Base-by-base conservation (phyloP, 2,888 invertebrate genomes). In the Scaptomyza cyrtandrae region DNA sequence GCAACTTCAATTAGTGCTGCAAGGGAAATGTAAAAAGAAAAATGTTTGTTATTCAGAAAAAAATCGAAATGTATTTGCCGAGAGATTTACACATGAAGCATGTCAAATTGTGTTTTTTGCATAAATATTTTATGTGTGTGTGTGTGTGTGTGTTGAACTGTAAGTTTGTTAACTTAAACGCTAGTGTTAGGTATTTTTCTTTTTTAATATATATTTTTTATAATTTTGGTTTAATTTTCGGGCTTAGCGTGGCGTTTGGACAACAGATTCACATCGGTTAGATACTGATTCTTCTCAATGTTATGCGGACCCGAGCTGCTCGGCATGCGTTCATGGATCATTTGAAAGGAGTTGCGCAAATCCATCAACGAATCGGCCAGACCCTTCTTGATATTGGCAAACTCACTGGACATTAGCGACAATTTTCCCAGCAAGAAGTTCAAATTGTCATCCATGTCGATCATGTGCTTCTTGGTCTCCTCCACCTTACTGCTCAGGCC, bases 391-490 rank as follows among this genome's bases (percentile, higher is more conserved):
- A 97, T 96, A 86, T 95, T 94, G 87, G 95, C 95, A 92, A 97
- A 97, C 91, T 98, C 97, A 79, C 96, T 96, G 1, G 96, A 96
- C 35, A 97, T 96, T 7, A 97, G 92, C 0, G 96, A 95, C 62
- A 97, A 92, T 60, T 96, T 93, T 6, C 97, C 97, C 66, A 97
- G 92, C 48, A 97, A 93, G 89, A 95, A 97, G 92, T 98, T 97
- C 68, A 98, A 93, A 91, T 97, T 96, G 56, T 95, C 95, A 75
- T 96, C 96, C 31, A 97, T 95, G 89, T 96, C 95, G 1, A 93
- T 90, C 94, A 97, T 96, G 58, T 95, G 94, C 73, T 94, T 94
- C 13, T 96, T 96, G 76, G 97, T 96, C 82, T 94, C 94, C 16
- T 95, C 94, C 62, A 97, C 96, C 92, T 96, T 96, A 82, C 94